Conservation (phyloP, 2,888 invertebrate genomes). For the Apoderus coryli region DNA sequence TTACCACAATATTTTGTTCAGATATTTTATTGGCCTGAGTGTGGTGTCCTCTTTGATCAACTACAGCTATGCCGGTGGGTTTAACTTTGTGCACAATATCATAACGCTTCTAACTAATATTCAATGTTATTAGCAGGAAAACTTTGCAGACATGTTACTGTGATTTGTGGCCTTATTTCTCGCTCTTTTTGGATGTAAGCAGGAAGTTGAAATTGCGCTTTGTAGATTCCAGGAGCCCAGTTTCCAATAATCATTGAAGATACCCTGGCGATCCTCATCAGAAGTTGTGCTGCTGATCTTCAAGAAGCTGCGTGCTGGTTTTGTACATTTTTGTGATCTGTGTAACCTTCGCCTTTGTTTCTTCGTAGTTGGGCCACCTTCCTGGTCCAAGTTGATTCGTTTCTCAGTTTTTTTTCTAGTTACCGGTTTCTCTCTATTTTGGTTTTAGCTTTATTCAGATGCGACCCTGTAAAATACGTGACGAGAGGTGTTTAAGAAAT, state of each 20-base stretch:
- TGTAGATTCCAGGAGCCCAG: slow-evolving; percentile 8
- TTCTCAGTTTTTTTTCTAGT: slow-evolving; percentile 6
- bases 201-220: slow-evolving; percentile 2
- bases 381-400: slow-evolving; percentile 1
- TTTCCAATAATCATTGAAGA: too few species aligned
- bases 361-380: neutral
- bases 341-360: neutral
- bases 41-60: slow-evolving; percentile 4
- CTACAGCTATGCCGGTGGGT: slow-evolving; percentile 1
- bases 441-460: too few species aligned
- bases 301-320: neutral
- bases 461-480: too few species aligned
- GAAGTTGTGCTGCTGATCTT: neutral
- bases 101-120: neutral
- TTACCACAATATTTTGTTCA: too few species aligned
- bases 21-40: slow-evolving; percentile 4
- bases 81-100: neutral
- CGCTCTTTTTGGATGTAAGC: neutral
- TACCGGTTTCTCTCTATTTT: too few species aligned
- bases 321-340: slow-evolving; percentile 1
- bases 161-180: neutral
- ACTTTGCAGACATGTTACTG: slow-evolving; percentile 4
- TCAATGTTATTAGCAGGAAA: slow-evolving; percentile 1
- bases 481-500: too few species aligned
- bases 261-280: slow-evolving; percentile 3